phyloP scores from a whole-genome alignment of 2,888 invertebrate genomes.

The Encarsia formosa region DNA sequence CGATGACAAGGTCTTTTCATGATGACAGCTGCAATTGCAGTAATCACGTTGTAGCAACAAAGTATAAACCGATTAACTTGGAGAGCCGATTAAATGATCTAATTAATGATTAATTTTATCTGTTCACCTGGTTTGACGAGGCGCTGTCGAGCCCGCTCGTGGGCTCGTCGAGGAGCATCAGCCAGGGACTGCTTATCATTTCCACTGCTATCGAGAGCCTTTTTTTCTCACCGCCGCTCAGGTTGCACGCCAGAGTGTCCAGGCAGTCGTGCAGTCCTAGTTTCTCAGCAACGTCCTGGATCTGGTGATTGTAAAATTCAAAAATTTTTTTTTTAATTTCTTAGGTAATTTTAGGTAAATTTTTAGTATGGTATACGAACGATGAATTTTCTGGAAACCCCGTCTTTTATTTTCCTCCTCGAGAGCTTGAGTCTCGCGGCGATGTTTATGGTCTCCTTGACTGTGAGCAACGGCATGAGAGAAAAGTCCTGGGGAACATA shows the following conservation, averaged over 20 bases:
- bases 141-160: slow-evolving; percentile 63
- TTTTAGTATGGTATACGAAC: no score
- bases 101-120: no score
- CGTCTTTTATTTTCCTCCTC: slow-evolving; percentile 30
- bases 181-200: slow-evolving; percentile 59
- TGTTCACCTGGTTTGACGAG: slow-evolving; percentile 60
- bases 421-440: slow-evolving; percentile 57
- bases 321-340: no score
- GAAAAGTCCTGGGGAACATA: slow-evolving; percentile 60
- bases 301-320: no score
- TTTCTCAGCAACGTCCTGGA: slow-evolving; percentile 10
- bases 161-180: slow-evolving; percentile 62
- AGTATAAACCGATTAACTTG: no score
- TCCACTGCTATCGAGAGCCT: slow-evolving; percentile 60
- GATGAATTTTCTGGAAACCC: slow-evolving; percentile 28
- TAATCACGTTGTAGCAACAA: no score
- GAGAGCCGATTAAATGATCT: no score
- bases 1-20: no score
- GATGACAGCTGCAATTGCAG: no score
- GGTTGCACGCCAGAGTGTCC: slow-evolving; percentile 53
- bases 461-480: slow-evolving; percentile 57
- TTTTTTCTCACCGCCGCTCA: slow-evolving; percentile 62
- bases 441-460: slow-evolving; percentile 57
- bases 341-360: no score
- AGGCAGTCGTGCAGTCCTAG: slow-evolving; percentile 53